Evolutionary conservation across 2,888 invertebrate species (phyloP), one percentile per base, ranked within the genome.

Genomic region (Drosophila buzzatii): DNA sequence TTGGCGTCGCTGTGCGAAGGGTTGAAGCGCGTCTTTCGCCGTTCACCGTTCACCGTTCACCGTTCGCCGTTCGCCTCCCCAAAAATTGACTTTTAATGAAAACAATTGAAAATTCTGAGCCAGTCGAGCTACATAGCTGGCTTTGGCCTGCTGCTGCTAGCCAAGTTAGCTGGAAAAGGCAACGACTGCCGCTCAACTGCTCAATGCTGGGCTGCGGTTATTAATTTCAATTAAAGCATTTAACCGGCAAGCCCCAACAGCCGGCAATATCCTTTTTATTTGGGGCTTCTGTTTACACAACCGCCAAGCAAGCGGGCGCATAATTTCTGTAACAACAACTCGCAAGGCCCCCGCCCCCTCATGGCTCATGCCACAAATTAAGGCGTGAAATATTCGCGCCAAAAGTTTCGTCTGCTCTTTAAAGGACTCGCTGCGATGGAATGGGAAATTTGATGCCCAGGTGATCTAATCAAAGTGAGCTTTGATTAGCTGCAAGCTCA

Each of bases 181-280:
- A 18, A 14, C 45, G 49, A 39, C 62, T 47, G 37, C 49, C 52
- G 68, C 76, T 52, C 67, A 45, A 67, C 60, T 72, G 73, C 66
- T 62, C 51, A 60, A 70, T 61, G 75, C 56, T 82, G 81, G 67
- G 69, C 76, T 87, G 89, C 77, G 90, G 89, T 90, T 90, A 90
- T 91, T 90, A 90, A 90, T 90, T 90, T 90, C 89, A 90, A 90
- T 91, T 90, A 90, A 91, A 90, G 83, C 85, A 87, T 89, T 90
- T 91, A 90, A 91, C 85, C 85, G 80, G 79, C 82, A 79, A 76
- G 67, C 77, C 64, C 70, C 71, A 80, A 76, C 79, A 76, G 69
- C 73, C 72, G 53, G 80, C 84, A 73, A 80, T 75, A 82, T 77
- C 83, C 70, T 77, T 80, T 79, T 71, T 68, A 74, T 79, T 76